Evolutionary conservation across 2,888 invertebrate genomes (phyloP).

Genomic region (Xestoiulus laeticollis): DNA sequence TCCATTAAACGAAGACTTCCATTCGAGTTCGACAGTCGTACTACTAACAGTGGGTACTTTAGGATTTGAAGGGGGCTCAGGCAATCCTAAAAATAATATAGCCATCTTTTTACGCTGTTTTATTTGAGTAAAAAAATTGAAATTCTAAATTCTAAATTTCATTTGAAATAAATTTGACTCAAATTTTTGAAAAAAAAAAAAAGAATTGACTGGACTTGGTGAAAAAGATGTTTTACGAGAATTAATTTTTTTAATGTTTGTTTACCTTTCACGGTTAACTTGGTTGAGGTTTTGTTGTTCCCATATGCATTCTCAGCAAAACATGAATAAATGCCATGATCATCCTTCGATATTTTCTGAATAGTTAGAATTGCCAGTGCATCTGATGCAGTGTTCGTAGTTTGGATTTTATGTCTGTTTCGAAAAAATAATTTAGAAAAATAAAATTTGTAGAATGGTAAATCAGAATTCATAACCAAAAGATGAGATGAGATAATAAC

Average conservation of each 20-base stretch:
- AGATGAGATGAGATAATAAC: too few species aligned
- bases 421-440: background rate
- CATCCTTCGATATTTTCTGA: conserved; percentile 22
- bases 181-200: too few species aligned
- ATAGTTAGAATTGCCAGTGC: conserved; percentile 45
- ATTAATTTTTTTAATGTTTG: background rate
- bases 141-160: too few species aligned
- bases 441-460: too few species aligned
- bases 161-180: too few species aligned
- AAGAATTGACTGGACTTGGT: too few species aligned
- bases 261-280: conserved; percentile 49
- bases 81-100: conserved; percentile 40
- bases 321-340: conserved; percentile 45
- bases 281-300: conserved; percentile 49
- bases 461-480: too few species aligned
- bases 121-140: too few species aligned
- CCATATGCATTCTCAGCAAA: conserved; percentile 50
- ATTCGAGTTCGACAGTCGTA: conserved; percentile 48
- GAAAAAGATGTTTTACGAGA: too few species aligned
- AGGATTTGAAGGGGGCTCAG: conserved; percentile 29
- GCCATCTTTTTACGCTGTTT: too few species aligned
- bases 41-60: conserved; percentile 13
- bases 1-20: conserved; percentile 51
- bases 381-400: conserved; percentile 50
- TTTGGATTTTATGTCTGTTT: conserved; percentile 46